Conservation (phyloP, 2,797 vertebrate species). For the Gambusia yucatana region DNA sequence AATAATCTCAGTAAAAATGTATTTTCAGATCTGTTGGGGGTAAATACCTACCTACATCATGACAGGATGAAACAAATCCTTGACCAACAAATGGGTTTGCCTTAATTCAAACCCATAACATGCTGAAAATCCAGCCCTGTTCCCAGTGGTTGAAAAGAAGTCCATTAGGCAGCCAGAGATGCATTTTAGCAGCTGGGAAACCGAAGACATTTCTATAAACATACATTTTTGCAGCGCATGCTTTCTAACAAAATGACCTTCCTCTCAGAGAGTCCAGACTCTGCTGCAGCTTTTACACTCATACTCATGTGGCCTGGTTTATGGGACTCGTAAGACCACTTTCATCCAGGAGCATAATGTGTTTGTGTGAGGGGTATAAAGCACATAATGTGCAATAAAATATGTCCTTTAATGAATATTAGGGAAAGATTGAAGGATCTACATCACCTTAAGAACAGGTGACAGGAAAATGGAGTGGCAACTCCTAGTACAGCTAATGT, state of each 20-base stretch:
- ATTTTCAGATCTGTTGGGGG: constrained; percentile 30
- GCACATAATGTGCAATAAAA: constrained; percentile 94
- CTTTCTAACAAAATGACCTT: constrained; percentile 76
- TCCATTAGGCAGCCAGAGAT: constrained; percentile 67
- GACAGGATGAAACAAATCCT: constrained; percentile 55
- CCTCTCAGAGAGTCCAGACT: constrained; percentile 62
- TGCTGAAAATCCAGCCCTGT: constrained; percentile 39
- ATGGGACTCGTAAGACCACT: constrained; percentile 91
- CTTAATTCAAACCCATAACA: constrained; percentile 57
- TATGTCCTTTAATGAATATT: constrained; percentile 92
- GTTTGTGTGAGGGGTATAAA: constrained; percentile 93
- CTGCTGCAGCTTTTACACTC: constrained; percentile 83
- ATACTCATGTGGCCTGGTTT: constrained; percentile 91
- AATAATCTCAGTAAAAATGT: constrained; percentile 55
- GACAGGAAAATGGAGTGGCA: constrained; percentile 68
- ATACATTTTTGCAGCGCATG: constrained; percentile 67
- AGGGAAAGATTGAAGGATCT: constrained; percentile 78
- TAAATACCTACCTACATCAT: constrained; percentile 35
- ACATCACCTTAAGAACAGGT: constrained; percentile 71
- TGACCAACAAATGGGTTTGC: constrained; percentile 52
- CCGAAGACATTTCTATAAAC: constrained; percentile 70
- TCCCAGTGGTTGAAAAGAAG: constrained; percentile 42
- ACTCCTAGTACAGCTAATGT: constrained; percentile 64
- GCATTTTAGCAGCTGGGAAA: constrained; percentile 65
- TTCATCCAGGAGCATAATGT: constrained; percentile 89